Conservation (phyloP, 2,888 invertebrate species). For the Tachina lurida region DNA sequence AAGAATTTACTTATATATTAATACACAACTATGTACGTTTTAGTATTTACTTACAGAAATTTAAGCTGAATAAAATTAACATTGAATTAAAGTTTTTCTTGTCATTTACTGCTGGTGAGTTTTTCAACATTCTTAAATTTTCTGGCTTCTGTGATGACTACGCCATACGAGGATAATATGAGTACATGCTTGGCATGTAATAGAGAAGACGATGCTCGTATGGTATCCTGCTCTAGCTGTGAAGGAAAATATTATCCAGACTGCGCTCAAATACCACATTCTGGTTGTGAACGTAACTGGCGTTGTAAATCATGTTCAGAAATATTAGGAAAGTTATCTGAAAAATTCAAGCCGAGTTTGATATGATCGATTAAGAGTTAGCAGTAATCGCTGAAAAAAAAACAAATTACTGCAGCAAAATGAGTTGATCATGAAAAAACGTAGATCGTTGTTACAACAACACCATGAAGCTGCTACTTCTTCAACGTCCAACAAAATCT, state of each 20-base stretch:
- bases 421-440: constrained; percentile 12
- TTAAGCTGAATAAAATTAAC: too few species aligned
- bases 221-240: neutral
- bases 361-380: constrained; percentile 11
- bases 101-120: constrained; percentile 3
- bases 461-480: constrained; percentile 11
- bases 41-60: too few species aligned
- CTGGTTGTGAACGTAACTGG: neutral
- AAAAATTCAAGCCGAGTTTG: constrained; percentile 17
- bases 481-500: neutral
- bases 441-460: constrained; percentile 22
- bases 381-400: constrained; percentile 23
- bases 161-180: too few species aligned
- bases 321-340: too few species aligned
- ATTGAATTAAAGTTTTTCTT: too few species aligned
- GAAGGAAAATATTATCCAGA: constrained; percentile 8
- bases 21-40: too few species aligned
- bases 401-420: neutral
- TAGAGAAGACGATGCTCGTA: too few species aligned
- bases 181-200: too few species aligned
- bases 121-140: constrained; percentile 14
- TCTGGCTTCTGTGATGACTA: neutral
- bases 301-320: neutral
- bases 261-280: constrained; percentile 10
- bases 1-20: neutral